Percentiles rank a stretch among this genome's conserved stretches.
Evolutionary conservation across 1,140 invertebrate species (phyloP).

Genomic region (Drosophila oshimai): DNA sequence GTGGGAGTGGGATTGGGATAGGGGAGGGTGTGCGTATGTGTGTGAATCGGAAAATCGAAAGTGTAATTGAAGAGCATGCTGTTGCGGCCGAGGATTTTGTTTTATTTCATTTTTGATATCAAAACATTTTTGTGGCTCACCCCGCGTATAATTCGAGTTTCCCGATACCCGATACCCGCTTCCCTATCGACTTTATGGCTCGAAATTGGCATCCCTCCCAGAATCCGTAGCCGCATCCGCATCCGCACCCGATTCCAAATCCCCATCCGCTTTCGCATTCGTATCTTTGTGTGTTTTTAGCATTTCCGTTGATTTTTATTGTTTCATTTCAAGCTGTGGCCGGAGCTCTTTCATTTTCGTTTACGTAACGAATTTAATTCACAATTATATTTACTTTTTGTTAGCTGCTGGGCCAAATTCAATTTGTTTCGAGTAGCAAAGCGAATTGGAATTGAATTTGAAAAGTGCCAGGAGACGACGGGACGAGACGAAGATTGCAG

Average conservation of each 20-base stretch:
- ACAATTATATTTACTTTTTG: slow-evolving; percentile 70
- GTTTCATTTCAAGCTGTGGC: slow-evolving; percentile 51
- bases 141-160: slow-evolving; percentile 31
- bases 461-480: slow-evolving; percentile 15
- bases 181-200: slow-evolving; percentile 39
- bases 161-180: not conserved
- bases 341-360: slow-evolving; percentile 51
- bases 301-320: slow-evolving; percentile 73
- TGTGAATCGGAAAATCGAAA: slow-evolving; percentile 69
- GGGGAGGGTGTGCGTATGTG: slow-evolving; percentile 24
- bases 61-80: slow-evolving; percentile 79
- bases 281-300: slow-evolving; percentile 16
- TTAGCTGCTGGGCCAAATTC: slow-evolving; percentile 35
- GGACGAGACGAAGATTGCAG: slow-evolving; percentile 10
- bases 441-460: slow-evolving; percentile 57
- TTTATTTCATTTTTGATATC: slow-evolving; percentile 80
- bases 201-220: slow-evolving; percentile 46
- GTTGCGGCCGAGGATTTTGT: slow-evolving; percentile 68
- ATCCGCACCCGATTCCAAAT: not conserved
- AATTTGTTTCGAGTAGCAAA: slow-evolving; percentile 57
- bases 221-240: not conserved
- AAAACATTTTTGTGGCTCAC: slow-evolving; percentile 73
- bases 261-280: not conserved
- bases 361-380: slow-evolving; percentile 74
- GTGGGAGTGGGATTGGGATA: slow-evolving; percentile 1